A percentile compares a stretch with the other conserved stretches of the same genome.
These are phyloP conservation scores for Cairina moschata DNA, from an alignment of 2,113 vertebrate genomes.

Conservation along the genomic window DNA sequence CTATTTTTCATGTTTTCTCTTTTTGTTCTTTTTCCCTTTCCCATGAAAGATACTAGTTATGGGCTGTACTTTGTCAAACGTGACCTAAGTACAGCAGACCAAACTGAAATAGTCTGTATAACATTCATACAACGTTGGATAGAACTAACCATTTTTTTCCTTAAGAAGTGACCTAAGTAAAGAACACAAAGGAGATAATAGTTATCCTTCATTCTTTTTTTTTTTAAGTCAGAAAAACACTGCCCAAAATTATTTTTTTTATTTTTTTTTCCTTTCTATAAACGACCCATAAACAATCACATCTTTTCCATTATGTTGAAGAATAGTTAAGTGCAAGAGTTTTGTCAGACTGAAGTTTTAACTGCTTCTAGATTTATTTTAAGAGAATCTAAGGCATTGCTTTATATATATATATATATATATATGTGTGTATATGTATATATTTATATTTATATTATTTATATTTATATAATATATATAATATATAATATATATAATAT, in stretches of 20 bases:
- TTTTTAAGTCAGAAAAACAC: background rate
- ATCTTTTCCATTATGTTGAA: too few relatives aligned
- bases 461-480: background rate
- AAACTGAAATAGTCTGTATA: background rate
- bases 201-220: background rate
- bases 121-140: background rate
- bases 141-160: background rate
- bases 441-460: background rate
- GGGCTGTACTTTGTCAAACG: background rate
- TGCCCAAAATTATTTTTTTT: background rate
- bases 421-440: too few relatives aligned
- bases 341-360: background rate
- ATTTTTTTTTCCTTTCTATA: background rate
- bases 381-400: background rate
- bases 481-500: background rate
- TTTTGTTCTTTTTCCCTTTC: background rate
- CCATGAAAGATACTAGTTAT: background rate
- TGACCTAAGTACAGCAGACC: background rate
- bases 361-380: background rate
- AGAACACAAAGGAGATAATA: background rate
- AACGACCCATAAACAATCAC: background rate
- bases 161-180: background rate
- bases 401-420: background rate
- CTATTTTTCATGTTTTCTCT: background rate
- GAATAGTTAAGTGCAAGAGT: background rate